A percentile compares a stretch with the other conserved stretches of the same genome.
Evolutionary conservation across 2,797 vertebrate species (phyloP).

Genomic region (Psittacula derbiana): DNA sequence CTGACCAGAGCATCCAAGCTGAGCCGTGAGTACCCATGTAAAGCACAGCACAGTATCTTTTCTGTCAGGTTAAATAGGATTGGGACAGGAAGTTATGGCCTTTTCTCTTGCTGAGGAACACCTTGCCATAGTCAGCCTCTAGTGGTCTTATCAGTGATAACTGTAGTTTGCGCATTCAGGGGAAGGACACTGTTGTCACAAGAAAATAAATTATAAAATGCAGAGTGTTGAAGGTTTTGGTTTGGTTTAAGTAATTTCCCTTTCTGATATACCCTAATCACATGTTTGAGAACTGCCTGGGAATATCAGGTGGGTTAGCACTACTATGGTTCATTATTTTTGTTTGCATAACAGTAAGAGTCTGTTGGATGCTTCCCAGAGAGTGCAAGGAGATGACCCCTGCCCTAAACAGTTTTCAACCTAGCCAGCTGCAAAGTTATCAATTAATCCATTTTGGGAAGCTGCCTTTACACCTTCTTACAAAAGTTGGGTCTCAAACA

Average conservation of each 20-base stretch:
- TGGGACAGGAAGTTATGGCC: background rate
- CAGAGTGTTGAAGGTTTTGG: background rate
- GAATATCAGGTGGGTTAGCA: background rate
- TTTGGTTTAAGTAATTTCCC: background rate
- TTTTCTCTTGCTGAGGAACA: background rate
- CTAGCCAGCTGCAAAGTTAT: background rate
- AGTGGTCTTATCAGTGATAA: background rate
- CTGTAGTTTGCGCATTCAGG: rapidly evolving
- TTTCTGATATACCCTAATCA: background rate
- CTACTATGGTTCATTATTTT: background rate
- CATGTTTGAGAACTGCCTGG: background rate
- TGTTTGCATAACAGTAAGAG: background rate
- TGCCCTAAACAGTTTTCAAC: background rate
- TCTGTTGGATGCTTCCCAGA: background rate
- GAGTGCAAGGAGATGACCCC: background rate
- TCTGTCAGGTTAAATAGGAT: background rate
- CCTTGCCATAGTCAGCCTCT: background rate
- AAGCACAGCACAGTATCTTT: background rate
- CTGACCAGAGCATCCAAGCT: conserved; percentile 85
- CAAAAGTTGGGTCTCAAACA: background rate
- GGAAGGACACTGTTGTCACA: rapidly evolving
- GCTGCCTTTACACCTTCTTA: background rate
- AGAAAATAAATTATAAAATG: background rate
- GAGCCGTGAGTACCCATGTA: conserved; percentile 83
- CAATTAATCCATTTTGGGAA: background rate